Evolutionary conservation across 2,888 invertebrate species (phyloP).

Genomic region (Melitaea athalia): DNA sequence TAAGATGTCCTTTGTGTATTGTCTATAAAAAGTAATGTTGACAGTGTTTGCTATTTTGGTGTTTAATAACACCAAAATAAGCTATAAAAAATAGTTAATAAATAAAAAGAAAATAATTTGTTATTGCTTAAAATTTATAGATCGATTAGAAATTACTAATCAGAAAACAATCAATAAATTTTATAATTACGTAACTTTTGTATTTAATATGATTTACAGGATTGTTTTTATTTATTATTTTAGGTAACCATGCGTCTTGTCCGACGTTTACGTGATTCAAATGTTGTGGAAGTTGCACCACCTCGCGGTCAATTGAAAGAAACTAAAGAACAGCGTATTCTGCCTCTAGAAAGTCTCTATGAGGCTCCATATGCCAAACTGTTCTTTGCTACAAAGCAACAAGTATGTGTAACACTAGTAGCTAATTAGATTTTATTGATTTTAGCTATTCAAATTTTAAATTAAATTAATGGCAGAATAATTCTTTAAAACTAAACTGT

Average conservation of each 20-base stretch:
- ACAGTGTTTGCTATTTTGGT: too few relatives aligned
- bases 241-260: slow-evolving; percentile 89
- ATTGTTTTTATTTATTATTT: slow-evolving; percentile 18
- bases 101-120: background rate
- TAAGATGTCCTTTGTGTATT: too few relatives aligned
- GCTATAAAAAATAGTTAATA: too few relatives aligned
- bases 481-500: too few relatives aligned
- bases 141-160: too few relatives aligned
- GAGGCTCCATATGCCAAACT: slow-evolving; percentile 88
- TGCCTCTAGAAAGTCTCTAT: slow-evolving; percentile 67
- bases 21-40: too few relatives aligned
- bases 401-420: slow-evolving; percentile 71
- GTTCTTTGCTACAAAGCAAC: slow-evolving; percentile 85
- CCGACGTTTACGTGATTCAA: slow-evolving; percentile 87
- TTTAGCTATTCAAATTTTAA: background rate
- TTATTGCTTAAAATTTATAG: too few relatives aligned
- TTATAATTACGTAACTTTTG: too few relatives aligned
- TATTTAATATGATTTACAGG: background rate
- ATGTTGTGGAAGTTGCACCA: slow-evolving; percentile 85
- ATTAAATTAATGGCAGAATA: too few relatives aligned
- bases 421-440: background rate
- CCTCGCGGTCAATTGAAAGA: slow-evolving; percentile 80
- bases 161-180: too few relatives aligned
- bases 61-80: too few relatives aligned
- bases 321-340: slow-evolving; percentile 47